Evolutionary conservation across 2,113 vertebrate species (phyloP), one percentile per base, ranked within the genome.

Genomic region (Galemys pyrenaicus): DNA sequence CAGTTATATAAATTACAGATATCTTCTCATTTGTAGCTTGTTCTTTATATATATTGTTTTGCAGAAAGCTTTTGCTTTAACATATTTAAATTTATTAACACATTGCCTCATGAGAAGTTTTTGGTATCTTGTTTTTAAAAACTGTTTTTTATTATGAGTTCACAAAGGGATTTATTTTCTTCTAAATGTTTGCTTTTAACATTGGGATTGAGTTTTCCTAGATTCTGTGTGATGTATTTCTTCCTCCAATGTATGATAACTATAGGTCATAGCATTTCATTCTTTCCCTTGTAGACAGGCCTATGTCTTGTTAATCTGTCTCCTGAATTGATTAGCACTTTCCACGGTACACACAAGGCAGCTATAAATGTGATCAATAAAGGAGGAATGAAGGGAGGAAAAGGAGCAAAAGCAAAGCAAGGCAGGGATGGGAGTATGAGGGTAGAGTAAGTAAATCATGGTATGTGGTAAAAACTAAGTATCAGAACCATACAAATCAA

Each of bases 121-220:
- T 75, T 62, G n/a, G n/a, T 87, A 28, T 51, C 30, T 74, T 87
- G 2, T 49, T 80, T 79, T 81, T n/a, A 41, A 51, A 70, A 60
- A 58, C 9, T 46, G n/a, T 89, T 90, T 56, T 32, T 86, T 91
- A 90, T 75, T 3, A 58, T 49, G 9, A 81, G 19, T 19, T 75
- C 67, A 75, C 16, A 68, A 58, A 67, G 41, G 73, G 32, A 68
- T n/a, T 56, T 32, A 20, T 58, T 70, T 87, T 65, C n/a, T 87
- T 79, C 60, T 90, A 39, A 91, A 87, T 49, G n/a, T 78, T 73
- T 65, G 68, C 37, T 82, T 93, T 64, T 58, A 44, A 83, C 12
- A 87, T 78, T 37, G 15, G 22, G n/a, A 22, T 2, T 30, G 70
- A 91, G 30, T 78, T 65, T 77, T 65, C 54, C 62, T 64, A 15